Conservation (phyloP, 2,797 vertebrate species). For the Labeo calbasu region DNA sequence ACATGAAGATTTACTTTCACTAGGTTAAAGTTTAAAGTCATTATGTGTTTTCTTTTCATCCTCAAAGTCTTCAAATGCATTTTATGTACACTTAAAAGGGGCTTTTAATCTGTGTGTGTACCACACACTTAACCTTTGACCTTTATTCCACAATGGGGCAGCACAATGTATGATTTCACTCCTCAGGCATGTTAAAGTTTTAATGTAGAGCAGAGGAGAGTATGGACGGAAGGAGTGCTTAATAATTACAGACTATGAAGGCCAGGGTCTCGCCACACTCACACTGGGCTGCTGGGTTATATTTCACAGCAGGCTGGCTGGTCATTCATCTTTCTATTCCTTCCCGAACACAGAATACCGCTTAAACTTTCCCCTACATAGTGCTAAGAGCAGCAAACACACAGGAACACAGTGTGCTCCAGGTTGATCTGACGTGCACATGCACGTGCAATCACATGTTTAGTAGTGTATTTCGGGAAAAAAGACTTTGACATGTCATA, state of each 20-base stretch:
- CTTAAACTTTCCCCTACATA: conserved; percentile 49
- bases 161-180: conserved; percentile 28
- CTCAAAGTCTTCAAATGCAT: conserved; percentile 18
- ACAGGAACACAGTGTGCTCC: not conserved
- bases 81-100: conserved; percentile 26
- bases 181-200: conserved; percentile 4
- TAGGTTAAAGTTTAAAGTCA: conserved; percentile 50
- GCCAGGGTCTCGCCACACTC: conserved; percentile 44
- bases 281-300: conserved; percentile 28
- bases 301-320: conserved; percentile 51
- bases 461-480: conserved; percentile 52
- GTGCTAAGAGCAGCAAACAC: not conserved
- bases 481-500: conserved; percentile 55
- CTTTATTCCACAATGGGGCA: conserved; percentile 38
- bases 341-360: not conserved
- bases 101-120: conserved; percentile 23
- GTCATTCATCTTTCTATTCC: conserved; percentile 31
- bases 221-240: conserved; percentile 10
- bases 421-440: not conserved
- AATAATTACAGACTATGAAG: conserved; percentile 50
- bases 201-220: conserved; percentile 3
- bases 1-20: not conserved
- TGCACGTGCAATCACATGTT: not conserved
- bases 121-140: conserved; percentile 45
- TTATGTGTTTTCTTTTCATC: not conserved